phyloP scores from a whole-genome alignment of 1,140 invertebrate species.

The Pseudomyrmex cubaensis region DNA sequence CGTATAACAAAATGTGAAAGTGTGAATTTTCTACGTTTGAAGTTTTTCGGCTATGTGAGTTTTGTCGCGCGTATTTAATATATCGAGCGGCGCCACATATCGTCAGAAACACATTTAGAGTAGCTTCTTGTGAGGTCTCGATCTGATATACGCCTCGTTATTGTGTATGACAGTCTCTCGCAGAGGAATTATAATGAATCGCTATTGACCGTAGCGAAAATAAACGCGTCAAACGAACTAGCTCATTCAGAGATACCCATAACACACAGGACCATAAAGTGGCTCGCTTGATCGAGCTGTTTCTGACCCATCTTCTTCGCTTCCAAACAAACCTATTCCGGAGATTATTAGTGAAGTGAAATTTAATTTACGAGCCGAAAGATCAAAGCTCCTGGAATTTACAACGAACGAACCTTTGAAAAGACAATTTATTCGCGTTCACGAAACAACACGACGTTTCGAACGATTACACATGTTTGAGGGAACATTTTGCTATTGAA shows the following conservation, averaged over 20 bases:
- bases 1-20: too few species aligned
- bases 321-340: conserved; percentile 14
- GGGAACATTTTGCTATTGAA: too few species aligned
- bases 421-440: too few species aligned
- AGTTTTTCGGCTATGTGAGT: too few species aligned
- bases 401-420: too few species aligned
- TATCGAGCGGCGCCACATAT: too few species aligned
- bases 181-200: conserved; percentile 22
- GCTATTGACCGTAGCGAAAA: not conserved
- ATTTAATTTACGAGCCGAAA: not conserved
- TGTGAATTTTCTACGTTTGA: too few species aligned
- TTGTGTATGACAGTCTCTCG: not conserved
- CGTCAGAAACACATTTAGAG: not conserved
- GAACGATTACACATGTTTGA: too few species aligned
- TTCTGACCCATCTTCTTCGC: not conserved
- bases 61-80: too few species aligned
- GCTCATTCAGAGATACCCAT: not conserved
- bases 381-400: not conserved
- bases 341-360: not conserved
- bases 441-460: too few species aligned
- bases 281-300: not conserved
- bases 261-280: not conserved
- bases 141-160: conserved; percentile 6
- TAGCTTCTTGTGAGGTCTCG: not conserved
- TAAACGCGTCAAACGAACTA: not conserved